Base-by-base conservation (phyloP, 2,113 vertebrate species). In the Perca schrenkii region DNA sequence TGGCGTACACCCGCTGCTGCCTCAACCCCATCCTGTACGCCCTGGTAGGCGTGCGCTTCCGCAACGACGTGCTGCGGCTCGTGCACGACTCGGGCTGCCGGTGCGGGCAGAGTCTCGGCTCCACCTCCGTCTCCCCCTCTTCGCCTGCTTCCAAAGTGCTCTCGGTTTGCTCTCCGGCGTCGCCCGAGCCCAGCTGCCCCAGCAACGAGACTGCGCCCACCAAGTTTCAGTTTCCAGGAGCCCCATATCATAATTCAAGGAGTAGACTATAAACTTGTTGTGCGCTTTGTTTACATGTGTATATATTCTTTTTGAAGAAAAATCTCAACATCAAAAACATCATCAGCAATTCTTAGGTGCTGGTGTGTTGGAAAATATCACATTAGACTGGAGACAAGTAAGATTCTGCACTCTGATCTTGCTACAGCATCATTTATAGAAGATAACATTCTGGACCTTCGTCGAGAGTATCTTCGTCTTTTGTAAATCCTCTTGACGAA, bases 21-120 rank as follows among this genome's bases (percentile, higher is more conserved):
- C 96, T 99, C 80, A 99, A 99, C 84, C 98, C 98, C 0, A 60
- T 99, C 76, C 96, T 99, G 47, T 99, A 99, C 0, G 97, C 96
- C 17, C 96, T 99, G 79, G 88, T 98, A 22, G 97, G 97, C 0
- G 95, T 97, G 31, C 95, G 97, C 14, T 99, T 99, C 94, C 95
- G 97, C 4, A 93, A 60, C 0, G 97, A 99, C 25, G 94, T 98
- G 43, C 17, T 94, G 52, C 90, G 79, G 80, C 87, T 99, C 52
- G 47, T 96, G 11, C 89, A 52, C 0, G 78, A 95, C 0, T 71
- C 53, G 0, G 83, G 96, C 52, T 96, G 97, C 21, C 36, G 31
- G 0, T 54, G 87, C 0, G 15, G 69, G 0, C 76, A 70, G 10
- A 25, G 8, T 0, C 12, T 34, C 12, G 87, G 67, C 73, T 86